These are phyloP conservation scores for Tretioscincus oriximinensis DNA, from an alignment of 2,113 vertebrate species.

Conservation along the genomic window DNA sequence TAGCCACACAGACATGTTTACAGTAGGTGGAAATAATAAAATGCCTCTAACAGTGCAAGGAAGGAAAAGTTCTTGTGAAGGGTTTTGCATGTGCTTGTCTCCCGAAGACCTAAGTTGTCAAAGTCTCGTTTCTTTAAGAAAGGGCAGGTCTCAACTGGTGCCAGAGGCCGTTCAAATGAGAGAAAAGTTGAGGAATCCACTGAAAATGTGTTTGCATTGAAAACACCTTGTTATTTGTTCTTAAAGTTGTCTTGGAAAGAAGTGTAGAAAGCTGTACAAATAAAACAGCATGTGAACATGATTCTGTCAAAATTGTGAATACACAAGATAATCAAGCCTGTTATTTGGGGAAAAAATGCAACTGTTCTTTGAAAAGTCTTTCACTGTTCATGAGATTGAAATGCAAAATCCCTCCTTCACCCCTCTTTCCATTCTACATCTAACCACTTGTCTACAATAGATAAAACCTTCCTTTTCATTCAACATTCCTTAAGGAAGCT, in stretches of 20 bases:
- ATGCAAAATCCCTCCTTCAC: no score
- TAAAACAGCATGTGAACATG: neutral
- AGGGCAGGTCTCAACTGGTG: slow-evolving; percentile 67
- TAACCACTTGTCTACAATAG: no score
- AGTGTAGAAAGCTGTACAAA: neutral
- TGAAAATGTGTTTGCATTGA: neutral
- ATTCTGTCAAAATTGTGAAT: neutral
- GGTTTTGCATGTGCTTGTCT: slow-evolving; percentile 39
- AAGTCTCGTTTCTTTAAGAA: slow-evolving; percentile 42
- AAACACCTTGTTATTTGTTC: neutral
- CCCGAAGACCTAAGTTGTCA: slow-evolving; percentile 33
- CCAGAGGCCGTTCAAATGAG: slow-evolving; percentile 18
- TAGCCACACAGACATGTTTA: slow-evolving; percentile 64
- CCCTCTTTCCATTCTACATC: no score
- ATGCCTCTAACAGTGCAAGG: slow-evolving; percentile 67
- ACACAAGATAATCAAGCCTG: neutral
- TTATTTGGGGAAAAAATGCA: neutral
- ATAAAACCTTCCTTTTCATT: no score
- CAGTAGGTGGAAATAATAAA: slow-evolving; percentile 71
- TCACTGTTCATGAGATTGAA: no score
- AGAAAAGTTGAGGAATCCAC: neutral
- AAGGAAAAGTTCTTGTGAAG: slow-evolving; percentile 53
- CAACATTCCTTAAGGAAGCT: no score
- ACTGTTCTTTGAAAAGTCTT: no score
- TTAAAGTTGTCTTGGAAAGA: neutral